These are phyloP conservation scores for Ceratosolen fusciceps DNA, from an alignment of 1,140 invertebrate species.

Conservation along the genomic window DNA sequence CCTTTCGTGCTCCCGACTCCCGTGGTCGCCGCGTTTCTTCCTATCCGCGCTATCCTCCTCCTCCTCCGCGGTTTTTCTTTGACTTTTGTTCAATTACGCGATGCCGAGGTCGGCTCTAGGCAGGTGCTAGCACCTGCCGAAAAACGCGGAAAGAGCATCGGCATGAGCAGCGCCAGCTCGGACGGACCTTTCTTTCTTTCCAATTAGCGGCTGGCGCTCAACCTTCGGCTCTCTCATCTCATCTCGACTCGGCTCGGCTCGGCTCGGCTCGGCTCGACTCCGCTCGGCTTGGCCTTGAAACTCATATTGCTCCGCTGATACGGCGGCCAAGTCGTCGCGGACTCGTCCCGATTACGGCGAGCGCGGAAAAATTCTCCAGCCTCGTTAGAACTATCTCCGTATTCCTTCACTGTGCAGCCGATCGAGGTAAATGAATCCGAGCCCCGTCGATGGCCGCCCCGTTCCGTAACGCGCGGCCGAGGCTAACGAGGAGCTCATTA, in stretches of 20 bases:
- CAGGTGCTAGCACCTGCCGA: background rate
- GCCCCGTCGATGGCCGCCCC: background rate
- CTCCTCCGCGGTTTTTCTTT: too few relatives aligned
- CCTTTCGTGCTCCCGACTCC: background rate
- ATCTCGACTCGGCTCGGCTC: too few relatives aligned
- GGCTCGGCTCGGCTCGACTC: too few relatives aligned
- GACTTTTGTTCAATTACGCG: background rate
- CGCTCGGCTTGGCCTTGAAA: background rate
- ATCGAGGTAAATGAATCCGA: background rate
- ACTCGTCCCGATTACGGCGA: background rate
- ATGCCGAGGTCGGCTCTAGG: background rate
- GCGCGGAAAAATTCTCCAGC: background rate
- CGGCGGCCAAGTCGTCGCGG: background rate
- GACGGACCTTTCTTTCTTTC: too few relatives aligned
- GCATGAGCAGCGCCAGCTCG: too few relatives aligned
- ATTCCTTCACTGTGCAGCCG: background rate
- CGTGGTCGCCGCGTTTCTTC: background rate
- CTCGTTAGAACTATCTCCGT: background rate
- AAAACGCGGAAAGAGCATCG: background rate
- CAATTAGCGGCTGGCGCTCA: background rate
- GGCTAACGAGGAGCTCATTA: too few relatives aligned
- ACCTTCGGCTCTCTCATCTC: too few relatives aligned
- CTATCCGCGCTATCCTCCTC: too few relatives aligned
- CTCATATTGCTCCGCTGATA: slow-evolving; percentile 1
- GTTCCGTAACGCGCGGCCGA: background rate